These are phyloP conservation scores for Gallinago paraguaiae DNA, from an alignment of 2,113 vertebrate species.

Conservation along the genomic window DNA sequence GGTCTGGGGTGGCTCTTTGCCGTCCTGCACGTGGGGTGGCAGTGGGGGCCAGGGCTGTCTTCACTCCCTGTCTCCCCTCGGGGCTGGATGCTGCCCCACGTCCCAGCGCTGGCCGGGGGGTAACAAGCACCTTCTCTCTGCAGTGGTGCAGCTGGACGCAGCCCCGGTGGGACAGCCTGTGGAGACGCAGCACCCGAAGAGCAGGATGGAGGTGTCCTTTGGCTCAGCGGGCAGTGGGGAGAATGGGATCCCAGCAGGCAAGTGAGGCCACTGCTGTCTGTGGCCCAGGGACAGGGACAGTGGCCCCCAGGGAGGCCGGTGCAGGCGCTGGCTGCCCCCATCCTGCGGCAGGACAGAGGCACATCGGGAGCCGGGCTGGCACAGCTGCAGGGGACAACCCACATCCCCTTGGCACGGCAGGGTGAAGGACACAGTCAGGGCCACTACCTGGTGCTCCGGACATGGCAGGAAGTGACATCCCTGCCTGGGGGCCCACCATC, in stretches of 20 bases:
- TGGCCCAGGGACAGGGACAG: rapidly evolving
- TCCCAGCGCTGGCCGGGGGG: rapidly evolving
- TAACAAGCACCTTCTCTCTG: neutral
- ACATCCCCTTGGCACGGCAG: rapidly evolving
- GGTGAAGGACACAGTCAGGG: neutral
- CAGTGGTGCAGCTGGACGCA: neutral
- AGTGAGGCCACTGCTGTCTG: neutral
- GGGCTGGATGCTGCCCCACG: neutral
- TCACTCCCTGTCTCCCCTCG: neutral
- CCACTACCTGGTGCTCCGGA: neutral
- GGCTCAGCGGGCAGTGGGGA: neutral
- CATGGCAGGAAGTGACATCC: neutral
- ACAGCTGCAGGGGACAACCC: neutral
- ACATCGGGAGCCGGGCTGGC: rapidly evolving
- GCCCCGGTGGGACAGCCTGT: neutral
- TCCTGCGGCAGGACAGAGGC: neutral
- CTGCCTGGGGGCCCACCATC: neutral
- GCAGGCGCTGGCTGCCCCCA: rapidly evolving
- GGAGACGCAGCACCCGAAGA: neutral
- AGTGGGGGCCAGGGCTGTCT: neutral
- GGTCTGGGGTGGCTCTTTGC: neutral
- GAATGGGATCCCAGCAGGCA: neutral
- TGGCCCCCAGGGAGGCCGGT: neutral
- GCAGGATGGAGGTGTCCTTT: neutral
- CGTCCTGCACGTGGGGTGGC: rapidly evolving